Percentiles rank a stretch among this genome's conserved stretches.
Conservation (phyloP, 2,888 invertebrate species). For the Sphecodes monilicornis region DNA sequence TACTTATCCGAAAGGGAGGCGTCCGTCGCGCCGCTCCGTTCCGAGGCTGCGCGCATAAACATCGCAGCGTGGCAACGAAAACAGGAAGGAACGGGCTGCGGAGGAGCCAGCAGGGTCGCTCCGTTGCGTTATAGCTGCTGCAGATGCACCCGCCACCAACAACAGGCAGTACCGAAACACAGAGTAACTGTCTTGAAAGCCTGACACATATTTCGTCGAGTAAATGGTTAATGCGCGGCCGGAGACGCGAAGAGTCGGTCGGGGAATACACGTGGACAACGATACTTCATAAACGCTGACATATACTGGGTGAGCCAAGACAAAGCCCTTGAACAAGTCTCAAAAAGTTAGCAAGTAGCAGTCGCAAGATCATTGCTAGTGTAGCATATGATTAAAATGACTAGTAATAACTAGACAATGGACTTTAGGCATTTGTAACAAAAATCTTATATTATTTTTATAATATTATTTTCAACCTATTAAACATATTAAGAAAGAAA, state of each 20-base stretch:
- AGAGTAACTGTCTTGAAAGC: slow-evolving; percentile 45
- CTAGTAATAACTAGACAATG: no score
- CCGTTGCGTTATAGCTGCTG: neutral
- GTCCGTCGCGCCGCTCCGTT: neutral
- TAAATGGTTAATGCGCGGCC: slow-evolving; percentile 62
- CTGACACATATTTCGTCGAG: slow-evolving; percentile 53
- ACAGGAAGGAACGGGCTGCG: slow-evolving; percentile 8
- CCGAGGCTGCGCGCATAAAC: slow-evolving; percentile 24
- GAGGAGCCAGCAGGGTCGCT: neutral
- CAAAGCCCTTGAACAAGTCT: neutral
- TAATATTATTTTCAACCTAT: no score
- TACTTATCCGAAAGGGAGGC: slow-evolving; percentile 18
- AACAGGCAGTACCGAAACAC: neutral
- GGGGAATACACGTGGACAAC: slow-evolving; percentile 47
- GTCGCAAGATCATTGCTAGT: no score
- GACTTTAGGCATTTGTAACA: no score
- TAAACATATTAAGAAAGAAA: no score
- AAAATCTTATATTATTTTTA: no score
- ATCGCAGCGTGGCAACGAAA: neutral
- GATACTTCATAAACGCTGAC: slow-evolving; percentile 45
- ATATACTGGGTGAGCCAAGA: slow-evolving; percentile 3
- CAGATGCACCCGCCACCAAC: neutral
- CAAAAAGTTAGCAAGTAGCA: no score
- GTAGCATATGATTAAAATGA: no score
- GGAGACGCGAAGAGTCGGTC: slow-evolving; percentile 51